Percentiles rank a stretch among this genome's conserved stretches.
phyloP scores from a whole-genome alignment of 2,888 invertebrate species.

The Drosophila recens region DNA sequence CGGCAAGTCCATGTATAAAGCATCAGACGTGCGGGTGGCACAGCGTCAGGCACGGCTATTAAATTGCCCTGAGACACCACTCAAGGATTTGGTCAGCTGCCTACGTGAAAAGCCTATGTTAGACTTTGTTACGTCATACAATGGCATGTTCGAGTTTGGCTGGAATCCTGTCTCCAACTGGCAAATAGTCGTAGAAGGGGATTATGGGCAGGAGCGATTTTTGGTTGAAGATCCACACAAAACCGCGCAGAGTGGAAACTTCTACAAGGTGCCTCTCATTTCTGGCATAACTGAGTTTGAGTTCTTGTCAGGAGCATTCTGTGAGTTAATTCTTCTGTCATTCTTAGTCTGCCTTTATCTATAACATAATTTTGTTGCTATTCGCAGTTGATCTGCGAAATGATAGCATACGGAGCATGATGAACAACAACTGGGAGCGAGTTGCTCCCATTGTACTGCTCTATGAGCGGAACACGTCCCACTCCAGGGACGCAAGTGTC shows the following conservation, averaged over 20 bases:
- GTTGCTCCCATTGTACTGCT: constrained; percentile 83
- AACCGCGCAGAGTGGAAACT: constrained; percentile 86
- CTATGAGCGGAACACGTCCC: constrained; percentile 81
- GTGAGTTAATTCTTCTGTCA: constrained; percentile 62
- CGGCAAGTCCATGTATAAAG: constrained; percentile 86
- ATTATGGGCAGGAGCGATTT: constrained; percentile 89
- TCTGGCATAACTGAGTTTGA: constrained; percentile 89
- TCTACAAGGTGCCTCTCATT: constrained; percentile 88
- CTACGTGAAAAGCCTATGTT: constrained; percentile 84
- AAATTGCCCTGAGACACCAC: constrained; percentile 87
- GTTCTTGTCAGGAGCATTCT: constrained; percentile 87
- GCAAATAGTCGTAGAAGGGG: constrained; percentile 88
- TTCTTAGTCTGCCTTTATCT: accelerated
- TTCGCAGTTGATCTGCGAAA: constrained; percentile 85
- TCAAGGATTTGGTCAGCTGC: constrained; percentile 87
- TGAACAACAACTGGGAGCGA: constrained; percentile 77
- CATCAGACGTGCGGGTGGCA: constrained; percentile 87
- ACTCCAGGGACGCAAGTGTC: constrained; percentile 78
- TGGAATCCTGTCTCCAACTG: constrained; percentile 85
- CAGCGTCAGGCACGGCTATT: constrained; percentile 87
- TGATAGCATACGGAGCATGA: constrained; percentile 83
- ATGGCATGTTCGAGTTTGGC: constrained; percentile 81
- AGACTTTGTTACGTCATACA: constrained; percentile 73
- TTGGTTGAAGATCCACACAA: constrained; percentile 87
- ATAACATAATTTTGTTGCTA: neutral